Base-by-base conservation (phyloP, 1,140 invertebrate species). In the Papilio xuthus region DNA sequence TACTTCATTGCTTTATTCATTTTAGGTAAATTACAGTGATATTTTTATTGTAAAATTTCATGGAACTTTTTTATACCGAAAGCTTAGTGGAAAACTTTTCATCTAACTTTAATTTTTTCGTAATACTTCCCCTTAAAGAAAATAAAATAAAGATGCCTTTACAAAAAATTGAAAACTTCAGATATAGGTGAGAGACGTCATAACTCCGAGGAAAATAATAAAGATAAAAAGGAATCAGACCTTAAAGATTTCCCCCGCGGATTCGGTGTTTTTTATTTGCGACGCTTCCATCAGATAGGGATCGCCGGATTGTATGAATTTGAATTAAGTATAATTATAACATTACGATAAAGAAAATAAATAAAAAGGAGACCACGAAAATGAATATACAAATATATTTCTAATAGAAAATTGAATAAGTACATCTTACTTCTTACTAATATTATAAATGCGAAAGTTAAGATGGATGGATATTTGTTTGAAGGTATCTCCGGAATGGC, bases 241-340 rank as follows among this genome's bases (percentile, higher is more conserved):
- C 81, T 83, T 83, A 78, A 70, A 84, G 82, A 86, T 86, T 88
- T 86, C 85, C 85, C 85, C 77, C 77, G 86, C 50, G 86, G 69
- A 82, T 84, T 84, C 44, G 74, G 63, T 78, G 81, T 78, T 87
- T n/a, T 87, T 87, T 87, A 83, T 81, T 79, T 77, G 75, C 56
- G 69, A 71, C 69, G 69, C 69, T 82, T 74, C 77, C 80, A 86
- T 86, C 82, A 80, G 86, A 87, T 87, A 73, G 44, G 63, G n/a
- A 73, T 47, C 47, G 72, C 47, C n/a, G 71, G 70, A 80, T 80
- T 77, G 77, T 84, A 77, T 82, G 78, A 82, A 80, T 82, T 80
- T 76, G 47, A 78, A 80, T 79, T 73, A 74, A 79, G 60, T 56
- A 71, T 80, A 81, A 83, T 81, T 85, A 80, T 79, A 80, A 67